Evolutionary conservation across 2,113 vertebrate species (phyloP).

Genomic region (Hirundichthys speculiger): DNA sequence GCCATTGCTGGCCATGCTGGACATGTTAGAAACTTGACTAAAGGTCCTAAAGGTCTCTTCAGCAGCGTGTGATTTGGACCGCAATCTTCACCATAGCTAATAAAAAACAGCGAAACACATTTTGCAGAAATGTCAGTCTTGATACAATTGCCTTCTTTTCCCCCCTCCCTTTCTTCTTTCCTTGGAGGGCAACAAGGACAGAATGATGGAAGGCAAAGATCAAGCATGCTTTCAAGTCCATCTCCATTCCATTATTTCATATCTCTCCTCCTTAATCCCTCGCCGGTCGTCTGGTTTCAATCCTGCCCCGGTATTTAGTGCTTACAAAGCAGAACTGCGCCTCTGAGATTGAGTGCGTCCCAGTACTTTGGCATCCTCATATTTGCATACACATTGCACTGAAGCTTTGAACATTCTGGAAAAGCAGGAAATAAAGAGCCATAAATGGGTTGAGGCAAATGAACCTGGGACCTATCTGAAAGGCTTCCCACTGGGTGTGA

Average conservation of each 20-base stretch:
- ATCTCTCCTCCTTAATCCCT: conserved; percentile 66
- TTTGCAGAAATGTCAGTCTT: conserved; percentile 37
- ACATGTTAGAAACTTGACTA: conserved; percentile 8
- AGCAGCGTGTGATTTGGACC: conserved; percentile 24
- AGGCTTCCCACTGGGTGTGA: conserved; percentile 40
- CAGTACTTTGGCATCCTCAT: conserved; percentile 53
- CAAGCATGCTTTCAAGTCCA: conserved; percentile 68
- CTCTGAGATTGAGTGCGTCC: conserved; percentile 64
- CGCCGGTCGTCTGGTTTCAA: conserved; percentile 56
- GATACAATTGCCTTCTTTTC: conserved; percentile 47
- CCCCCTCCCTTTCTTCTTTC: conserved; percentile 34
- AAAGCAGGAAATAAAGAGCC: conserved; percentile 66
- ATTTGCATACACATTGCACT: conserved; percentile 76
- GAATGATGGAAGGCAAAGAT: conserved; percentile 68
- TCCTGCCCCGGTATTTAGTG: conserved; percentile 67
- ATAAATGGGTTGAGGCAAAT: conserved; percentile 63
- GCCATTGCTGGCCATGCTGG: conserved; percentile 18
- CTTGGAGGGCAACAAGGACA: conserved; percentile 60
- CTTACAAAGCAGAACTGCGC: conserved; percentile 72
- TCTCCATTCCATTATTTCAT: conserved; percentile 70
- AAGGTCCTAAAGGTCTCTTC: conserved; percentile 25
- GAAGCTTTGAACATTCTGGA: conserved; percentile 63
- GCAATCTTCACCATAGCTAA: conserved; percentile 20
- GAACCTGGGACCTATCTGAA: conserved; percentile 58
- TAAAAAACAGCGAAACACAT: conserved; percentile 24